Evolutionary conservation across 64 coral and sea anemone genomes (phyloP).

Genomic region (Orbicella faveolata): DNA sequence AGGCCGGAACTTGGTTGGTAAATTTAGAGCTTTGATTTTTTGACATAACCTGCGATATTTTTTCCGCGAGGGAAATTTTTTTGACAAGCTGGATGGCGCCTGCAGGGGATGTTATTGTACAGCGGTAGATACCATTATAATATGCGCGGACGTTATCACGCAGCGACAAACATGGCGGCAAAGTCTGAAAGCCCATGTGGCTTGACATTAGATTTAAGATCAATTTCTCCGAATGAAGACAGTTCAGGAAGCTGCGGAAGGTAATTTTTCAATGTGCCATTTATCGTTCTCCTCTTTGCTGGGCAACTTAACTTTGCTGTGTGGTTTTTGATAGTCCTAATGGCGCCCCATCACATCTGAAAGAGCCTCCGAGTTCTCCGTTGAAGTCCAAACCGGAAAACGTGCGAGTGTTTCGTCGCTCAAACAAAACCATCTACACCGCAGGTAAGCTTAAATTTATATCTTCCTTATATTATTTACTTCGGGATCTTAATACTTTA

Average conservation of each 20-base stretch:
- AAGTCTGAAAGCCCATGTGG: conserved; percentile 29
- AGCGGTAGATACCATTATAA: neutral
- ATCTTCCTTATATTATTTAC: neutral
- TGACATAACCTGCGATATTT: neutral
- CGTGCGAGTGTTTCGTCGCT: conserved; percentile 46
- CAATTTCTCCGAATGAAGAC: conserved; percentile 66
- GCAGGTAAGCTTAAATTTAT: conserved; percentile 31
- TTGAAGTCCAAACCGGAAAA: conserved; percentile 47
- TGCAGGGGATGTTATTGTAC: conserved; percentile 7
- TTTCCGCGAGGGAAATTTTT: neutral
- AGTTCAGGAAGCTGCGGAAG: conserved; percentile 70
- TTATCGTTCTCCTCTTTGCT: neutral
- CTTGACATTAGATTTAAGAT: conserved; percentile 19
- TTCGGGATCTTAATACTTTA: neutral
- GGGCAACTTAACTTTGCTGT: neutral
- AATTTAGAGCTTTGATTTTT: neutral
- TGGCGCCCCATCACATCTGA: neutral
- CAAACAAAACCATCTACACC: conserved; percentile 66
- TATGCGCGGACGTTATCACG: neutral
- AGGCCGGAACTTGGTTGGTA: conserved; percentile 1
- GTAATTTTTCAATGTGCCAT: neutral
- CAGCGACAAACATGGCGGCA: conserved; percentile 65
- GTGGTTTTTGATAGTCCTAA: conserved; percentile 32
- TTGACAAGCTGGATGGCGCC: conserved; percentile 4
- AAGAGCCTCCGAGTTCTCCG: conserved; percentile 34